Conservation (phyloP, 35 echinoderm and acorn worm genomes). For the Patiria miniata region DNA sequence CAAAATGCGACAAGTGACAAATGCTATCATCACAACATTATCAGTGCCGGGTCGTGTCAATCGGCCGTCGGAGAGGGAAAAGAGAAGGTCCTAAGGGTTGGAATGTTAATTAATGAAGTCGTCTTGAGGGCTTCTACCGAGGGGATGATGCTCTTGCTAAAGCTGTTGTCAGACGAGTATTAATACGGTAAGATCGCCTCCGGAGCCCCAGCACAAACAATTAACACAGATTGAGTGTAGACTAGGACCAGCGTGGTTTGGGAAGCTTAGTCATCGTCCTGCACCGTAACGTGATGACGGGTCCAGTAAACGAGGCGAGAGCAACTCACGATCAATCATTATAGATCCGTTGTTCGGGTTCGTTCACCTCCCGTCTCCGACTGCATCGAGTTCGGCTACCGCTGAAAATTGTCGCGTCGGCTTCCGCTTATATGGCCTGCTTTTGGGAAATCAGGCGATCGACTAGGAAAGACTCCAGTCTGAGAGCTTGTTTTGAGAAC, state of each 20-base stretch:
- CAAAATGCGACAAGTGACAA: too few species aligned
- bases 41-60: too few species aligned
- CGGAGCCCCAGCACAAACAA: background rate
- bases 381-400: background rate
- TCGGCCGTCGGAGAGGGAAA: too few species aligned
- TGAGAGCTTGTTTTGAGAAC: background rate
- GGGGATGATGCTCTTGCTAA: background rate
- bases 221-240: background rate
- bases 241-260: background rate
- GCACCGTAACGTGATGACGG: background rate
- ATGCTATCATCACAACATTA: too few species aligned
- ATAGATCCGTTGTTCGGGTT: constrained; percentile 9
- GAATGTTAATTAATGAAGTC: constrained; percentile 9
- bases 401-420: background rate
- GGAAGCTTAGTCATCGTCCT: background rate
- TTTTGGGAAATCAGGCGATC: background rate
- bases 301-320: background rate
- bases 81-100: background rate
- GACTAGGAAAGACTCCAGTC: background rate
- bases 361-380: background rate
- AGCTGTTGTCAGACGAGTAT: background rate
- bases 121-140: background rate
- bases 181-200: background rate
- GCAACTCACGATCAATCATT: background rate
- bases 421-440: constrained; percentile 13